Percentiles rank a stretch among this genome's conserved stretches.
Evolutionary conservation across 2,113 vertebrate genomes (phyloP).

Genomic region (Dunckerocampus dactyliophorus): DNA sequence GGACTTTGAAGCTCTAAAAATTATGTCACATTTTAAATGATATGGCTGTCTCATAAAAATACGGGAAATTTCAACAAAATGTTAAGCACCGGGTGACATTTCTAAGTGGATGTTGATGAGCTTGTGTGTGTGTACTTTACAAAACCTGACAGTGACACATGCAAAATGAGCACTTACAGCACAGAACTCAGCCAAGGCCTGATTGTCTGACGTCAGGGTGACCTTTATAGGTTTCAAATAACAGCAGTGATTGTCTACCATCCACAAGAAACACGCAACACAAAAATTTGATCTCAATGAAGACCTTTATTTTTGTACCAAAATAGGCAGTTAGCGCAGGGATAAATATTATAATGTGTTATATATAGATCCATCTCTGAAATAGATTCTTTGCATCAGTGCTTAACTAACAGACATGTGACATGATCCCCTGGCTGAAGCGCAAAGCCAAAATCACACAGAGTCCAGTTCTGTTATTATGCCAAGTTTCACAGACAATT

Average conservation of each 20-base stretch:
- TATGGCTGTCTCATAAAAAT: too few species aligned
- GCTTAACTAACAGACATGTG: conserved; percentile 71
- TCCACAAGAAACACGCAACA: conserved; percentile 44
- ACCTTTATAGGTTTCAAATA: neutral
- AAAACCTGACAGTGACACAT: neutral
- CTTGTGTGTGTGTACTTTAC: too few species aligned
- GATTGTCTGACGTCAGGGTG: too few species aligned
- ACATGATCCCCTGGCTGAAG: conserved; percentile 45
- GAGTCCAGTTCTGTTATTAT: conserved; percentile 33
- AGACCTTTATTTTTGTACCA: conserved; percentile 91
- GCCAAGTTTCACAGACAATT: conserved; percentile 12
- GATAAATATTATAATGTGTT: conserved; percentile 90
- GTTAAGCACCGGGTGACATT: neutral
- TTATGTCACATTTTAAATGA: neutral
- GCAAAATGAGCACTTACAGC: neutral
- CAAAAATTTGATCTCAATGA: conserved; percentile 82
- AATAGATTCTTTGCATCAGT: conserved; percentile 81
- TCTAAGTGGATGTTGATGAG: neutral
- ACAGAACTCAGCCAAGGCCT: neutral
- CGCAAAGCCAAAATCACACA: conserved; percentile 51
- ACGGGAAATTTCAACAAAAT: neutral
- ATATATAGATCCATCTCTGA: conserved; percentile 80
- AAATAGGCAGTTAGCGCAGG: conserved; percentile 99
- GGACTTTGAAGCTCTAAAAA: neutral
- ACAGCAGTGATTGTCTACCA: neutral